Percentiles rank a stretch among this genome's conserved stretches.
These are phyloP conservation scores for Tadarida brasiliensis DNA, from an alignment of 2,797 vertebrate genomes.

Conservation along the genomic window DNA sequence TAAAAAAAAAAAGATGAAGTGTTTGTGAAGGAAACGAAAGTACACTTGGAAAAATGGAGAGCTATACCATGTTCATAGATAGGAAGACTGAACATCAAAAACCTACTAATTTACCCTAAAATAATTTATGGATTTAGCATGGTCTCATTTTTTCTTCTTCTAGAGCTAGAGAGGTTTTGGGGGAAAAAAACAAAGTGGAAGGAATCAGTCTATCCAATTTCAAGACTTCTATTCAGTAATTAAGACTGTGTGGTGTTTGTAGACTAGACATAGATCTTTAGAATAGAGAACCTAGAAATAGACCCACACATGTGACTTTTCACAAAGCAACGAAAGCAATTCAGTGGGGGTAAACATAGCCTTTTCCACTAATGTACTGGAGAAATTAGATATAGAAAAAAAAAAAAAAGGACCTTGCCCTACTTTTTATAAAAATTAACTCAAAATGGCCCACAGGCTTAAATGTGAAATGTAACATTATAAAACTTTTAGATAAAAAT, in stretches of 20 bases:
- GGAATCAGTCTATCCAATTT: background rate
- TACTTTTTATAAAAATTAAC: background rate
- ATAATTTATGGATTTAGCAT: conserved; percentile 33
- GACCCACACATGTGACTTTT: background rate
- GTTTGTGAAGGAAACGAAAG: background rate
- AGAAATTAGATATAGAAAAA: background rate
- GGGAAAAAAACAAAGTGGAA: background rate
- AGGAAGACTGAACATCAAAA: background rate
- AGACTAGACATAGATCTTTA: background rate
- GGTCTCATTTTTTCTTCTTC: background rate
- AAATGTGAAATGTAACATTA: background rate
- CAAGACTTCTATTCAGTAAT: background rate
- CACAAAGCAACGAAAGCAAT: background rate
- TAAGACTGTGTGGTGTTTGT: background rate
- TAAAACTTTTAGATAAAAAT: background rate
- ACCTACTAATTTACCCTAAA: background rate
- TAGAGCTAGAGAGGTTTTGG: background rate
- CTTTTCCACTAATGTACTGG: background rate
- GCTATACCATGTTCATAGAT: background rate
- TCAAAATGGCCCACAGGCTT: background rate
- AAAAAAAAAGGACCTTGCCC: background rate
- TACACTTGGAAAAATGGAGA: background rate
- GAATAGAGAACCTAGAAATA: background rate
- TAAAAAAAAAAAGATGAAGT: background rate
- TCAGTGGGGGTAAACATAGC: background rate